Evolutionary conservation across 2,113 vertebrate species (phyloP), one percentile per base, ranked within the genome.

Genomic region (Pteruthius melanotis): DNA sequence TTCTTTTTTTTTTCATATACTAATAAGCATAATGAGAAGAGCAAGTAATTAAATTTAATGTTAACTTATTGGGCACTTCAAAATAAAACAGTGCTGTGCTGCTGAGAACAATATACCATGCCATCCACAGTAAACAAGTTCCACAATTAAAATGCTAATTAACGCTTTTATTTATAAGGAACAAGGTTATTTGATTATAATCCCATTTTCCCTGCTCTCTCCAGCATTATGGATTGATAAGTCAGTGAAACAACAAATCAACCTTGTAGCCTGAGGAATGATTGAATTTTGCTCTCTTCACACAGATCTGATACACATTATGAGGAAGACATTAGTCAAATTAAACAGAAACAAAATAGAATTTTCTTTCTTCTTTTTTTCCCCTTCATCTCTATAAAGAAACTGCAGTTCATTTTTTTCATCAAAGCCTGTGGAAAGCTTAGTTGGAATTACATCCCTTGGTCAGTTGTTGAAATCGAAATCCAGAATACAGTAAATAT

Each of bases 141-240:
- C 37, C 75, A 49, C 70, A 86, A 91, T 96, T 95, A 95, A 95
- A 93, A 93, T 84, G 74, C 52, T 95, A 95, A 96, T 97, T 91
- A 96, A 69, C 70, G 69, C 13, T 93, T 92, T 94, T 80, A 92
- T 95, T 93, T 96, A 85, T 76, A 91, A 89, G 21, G 50, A 88
- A 76, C 77, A 94, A 87, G 30, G 28, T 70, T 91, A 89, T 95
- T 94, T 94, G 90, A 77, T 84, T 96, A 89, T 92, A 96, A 88
- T 74, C 56, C 50, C n/a, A 85, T 95, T 96, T 94, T 45, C 54
- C 33, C 42, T 87, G 11, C 21, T 89, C 44, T 63, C 56, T 92
- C 77, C 69, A 85, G 44, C 27, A 83, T 44, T 68, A 65, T 37
- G 6, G 27, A 85, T 91, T 92, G 76, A 87, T 86, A 65, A 97